Percentiles rank a stretch among this genome's conserved stretches.
phyloP scores from a whole-genome alignment of 2,797 vertebrate genomes.

The Petrocephalus schoutedeni region DNA sequence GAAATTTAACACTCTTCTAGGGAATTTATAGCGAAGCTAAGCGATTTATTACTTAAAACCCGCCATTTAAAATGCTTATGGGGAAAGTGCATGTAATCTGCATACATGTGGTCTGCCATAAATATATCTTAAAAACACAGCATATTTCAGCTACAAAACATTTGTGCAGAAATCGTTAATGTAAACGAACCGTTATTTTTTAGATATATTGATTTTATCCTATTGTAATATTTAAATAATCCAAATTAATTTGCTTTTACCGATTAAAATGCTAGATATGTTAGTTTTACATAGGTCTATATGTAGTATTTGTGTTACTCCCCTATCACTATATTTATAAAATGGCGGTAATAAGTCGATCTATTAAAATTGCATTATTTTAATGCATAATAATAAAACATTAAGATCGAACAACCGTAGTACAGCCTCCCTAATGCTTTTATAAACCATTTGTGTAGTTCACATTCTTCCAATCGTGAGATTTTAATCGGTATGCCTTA shows the following conservation, averaged over 20 bases:
- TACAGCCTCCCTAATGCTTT: not conserved
- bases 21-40: not conserved
- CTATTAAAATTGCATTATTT: not conserved
- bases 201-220: not conserved
- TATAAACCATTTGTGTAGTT: not conserved
- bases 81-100: not conserved
- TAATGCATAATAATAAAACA: not conserved
- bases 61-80: not conserved
- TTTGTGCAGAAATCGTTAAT: not conserved
- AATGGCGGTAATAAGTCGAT: conserved; percentile 5
- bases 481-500: not conserved
- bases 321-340: not conserved
- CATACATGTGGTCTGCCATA: not conserved
- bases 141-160: not conserved
- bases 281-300: not conserved
- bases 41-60: not conserved
- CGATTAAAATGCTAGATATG: not conserved
- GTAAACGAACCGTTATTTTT: not conserved
- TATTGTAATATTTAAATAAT: not conserved
- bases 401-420: not conserved
- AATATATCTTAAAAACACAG: not conserved
- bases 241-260: not conserved
- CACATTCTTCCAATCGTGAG: not conserved
- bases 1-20: not conserved
- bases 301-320: not conserved